Evolutionary conservation across 1,140 invertebrate species (phyloP).

Genomic region (Lepidurus couesii): DNA sequence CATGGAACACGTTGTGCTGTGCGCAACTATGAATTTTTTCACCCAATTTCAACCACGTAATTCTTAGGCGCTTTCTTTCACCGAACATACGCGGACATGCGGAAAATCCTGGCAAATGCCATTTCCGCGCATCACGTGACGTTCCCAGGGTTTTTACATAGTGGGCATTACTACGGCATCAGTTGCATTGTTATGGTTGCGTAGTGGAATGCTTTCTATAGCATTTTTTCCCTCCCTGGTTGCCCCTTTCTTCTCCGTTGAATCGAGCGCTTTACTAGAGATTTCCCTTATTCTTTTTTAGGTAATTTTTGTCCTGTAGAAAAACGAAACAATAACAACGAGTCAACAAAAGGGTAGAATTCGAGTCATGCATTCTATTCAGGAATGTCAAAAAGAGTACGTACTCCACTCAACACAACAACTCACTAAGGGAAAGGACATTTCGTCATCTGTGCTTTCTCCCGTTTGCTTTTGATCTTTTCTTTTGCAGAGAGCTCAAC

Average conservation of each 20-base stretch:
- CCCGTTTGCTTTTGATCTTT: background rate
- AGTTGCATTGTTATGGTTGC: conserved; percentile 16
- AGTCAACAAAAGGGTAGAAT: background rate
- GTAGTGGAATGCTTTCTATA: conserved; percentile 17
- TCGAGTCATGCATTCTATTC: background rate
- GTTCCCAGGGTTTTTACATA: conserved; percentile 8
- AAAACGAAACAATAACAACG: background rate
- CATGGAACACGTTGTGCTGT: too few species aligned
- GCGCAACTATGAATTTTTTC: too few species aligned
- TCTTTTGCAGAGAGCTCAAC: background rate
- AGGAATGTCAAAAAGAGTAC: background rate
- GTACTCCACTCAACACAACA: background rate
- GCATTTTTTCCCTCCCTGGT: background rate
- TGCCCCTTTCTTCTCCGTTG: background rate
- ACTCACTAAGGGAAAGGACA: background rate
- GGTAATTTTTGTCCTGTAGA: background rate
- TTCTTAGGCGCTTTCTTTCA: too few species aligned
- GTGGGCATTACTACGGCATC: conserved; percentile 15
- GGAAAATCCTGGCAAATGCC: background rate
- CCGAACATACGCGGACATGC: background rate
- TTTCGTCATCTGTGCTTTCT: background rate
- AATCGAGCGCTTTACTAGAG: background rate
- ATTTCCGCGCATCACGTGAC: background rate
- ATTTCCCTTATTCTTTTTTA: background rate
- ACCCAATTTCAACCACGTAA: too few species aligned